Evolutionary conservation across 2,113 vertebrate species (phyloP).

Genomic region (Vicugna pacos): DNA sequence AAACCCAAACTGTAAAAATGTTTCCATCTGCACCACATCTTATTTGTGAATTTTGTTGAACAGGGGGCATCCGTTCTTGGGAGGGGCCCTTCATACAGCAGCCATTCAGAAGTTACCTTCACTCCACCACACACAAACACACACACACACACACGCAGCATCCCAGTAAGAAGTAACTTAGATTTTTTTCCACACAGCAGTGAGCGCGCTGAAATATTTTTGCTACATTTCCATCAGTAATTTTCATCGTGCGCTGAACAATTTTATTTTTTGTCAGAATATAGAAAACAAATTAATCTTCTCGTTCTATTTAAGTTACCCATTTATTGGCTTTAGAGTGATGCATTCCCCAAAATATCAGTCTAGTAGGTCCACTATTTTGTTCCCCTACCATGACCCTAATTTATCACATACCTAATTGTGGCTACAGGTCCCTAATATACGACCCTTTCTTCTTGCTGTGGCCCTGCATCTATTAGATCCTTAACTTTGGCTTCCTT

Average conservation of each 20-base stretch:
- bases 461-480: neutral
- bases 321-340: too few species aligned
- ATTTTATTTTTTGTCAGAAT: neutral
- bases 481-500: neutral
- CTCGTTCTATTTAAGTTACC: neutral
- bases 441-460: too few species aligned
- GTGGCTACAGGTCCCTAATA: neutral
- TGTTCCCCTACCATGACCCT: fast-evolving
- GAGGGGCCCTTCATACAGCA: neutral
- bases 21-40: neutral
- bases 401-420: neutral
- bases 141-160: too few species aligned
- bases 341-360: too few species aligned
- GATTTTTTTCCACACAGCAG: too few species aligned
- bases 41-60: neutral
- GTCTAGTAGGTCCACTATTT: neutral
- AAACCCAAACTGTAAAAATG: neutral
- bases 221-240: fast-evolving
- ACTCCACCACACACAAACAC: too few species aligned
- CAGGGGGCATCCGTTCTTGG: neutral
- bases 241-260: neutral
- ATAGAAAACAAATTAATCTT: neutral
- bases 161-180: neutral
- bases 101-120: neutral
- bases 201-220: too few species aligned